These are phyloP conservation scores for Molossus alvarezi DNA, from an alignment of 2,797 vertebrate genomes.

Conservation along the genomic window DNA sequence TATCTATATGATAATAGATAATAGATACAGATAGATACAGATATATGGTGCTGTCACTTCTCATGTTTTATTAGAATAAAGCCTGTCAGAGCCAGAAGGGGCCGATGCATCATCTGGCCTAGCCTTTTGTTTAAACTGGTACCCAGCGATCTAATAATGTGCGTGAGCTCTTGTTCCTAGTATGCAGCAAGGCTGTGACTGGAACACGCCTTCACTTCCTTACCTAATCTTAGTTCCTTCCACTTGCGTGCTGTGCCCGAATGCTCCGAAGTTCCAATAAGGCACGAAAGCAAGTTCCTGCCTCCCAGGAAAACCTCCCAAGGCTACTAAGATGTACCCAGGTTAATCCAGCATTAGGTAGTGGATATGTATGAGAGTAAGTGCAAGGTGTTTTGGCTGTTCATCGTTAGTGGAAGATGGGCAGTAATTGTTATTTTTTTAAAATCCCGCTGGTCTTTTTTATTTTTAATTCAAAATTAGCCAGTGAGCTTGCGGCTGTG, in stretches of 20 bases:
- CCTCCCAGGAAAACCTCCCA: neutral
- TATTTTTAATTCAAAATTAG: constrained; percentile 54
- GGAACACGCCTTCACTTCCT: neutral
- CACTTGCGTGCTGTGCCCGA: neutral
- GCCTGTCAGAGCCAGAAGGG: neutral
- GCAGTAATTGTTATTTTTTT: constrained; percentile 31
- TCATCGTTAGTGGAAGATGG: neutral
- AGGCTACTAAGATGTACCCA: neutral
- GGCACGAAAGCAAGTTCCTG: neutral
- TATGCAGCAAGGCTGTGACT: neutral
- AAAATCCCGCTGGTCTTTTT: constrained; percentile 1
- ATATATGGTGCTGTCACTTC: rapidly evolving
- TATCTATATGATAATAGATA: neutral
- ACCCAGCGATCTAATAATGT: neutral
- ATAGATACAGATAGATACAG: neutral
- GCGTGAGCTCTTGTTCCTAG: neutral
- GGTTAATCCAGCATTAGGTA: neutral
- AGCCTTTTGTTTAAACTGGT: neutral
- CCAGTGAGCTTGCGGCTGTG: neutral
- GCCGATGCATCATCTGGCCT: neutral
- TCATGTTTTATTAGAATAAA: neutral
- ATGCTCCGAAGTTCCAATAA: neutral
- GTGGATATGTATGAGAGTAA: neutral
- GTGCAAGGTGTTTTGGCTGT: neutral
- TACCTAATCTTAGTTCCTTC: neutral